Conservation (phyloP, 2,797 vertebrate genomes). For the Psittacula echo region DNA sequence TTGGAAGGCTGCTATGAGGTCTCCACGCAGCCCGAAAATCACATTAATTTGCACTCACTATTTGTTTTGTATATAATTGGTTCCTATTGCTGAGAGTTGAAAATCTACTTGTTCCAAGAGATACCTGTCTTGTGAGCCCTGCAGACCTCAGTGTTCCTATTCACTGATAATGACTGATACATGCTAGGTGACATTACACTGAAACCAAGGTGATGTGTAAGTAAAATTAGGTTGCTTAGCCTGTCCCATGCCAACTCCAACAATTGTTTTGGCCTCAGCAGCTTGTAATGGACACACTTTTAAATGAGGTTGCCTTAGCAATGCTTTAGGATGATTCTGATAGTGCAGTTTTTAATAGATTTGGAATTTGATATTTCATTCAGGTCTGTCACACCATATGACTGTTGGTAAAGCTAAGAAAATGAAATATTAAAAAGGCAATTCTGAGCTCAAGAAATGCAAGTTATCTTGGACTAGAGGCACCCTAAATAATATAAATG, state of each 20-base stretch:
- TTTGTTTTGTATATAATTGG: background rate
- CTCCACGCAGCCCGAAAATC: background rate
- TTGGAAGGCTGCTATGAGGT: background rate
- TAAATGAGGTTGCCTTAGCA: background rate
- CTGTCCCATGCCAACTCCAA: background rate
- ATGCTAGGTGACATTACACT: background rate
- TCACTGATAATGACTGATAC: fast-evolving
- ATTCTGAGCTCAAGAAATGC: background rate
- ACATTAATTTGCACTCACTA: background rate
- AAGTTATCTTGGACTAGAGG: background rate
- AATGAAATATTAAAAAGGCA: background rate
- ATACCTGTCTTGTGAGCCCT: background rate
- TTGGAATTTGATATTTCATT: background rate
- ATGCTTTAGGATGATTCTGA: background rate
- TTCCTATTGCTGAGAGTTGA: background rate
- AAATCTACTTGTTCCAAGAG: background rate
- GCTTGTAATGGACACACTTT: background rate
- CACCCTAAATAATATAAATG: background rate
- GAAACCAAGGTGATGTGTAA: background rate
- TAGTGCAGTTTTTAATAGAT: background rate
- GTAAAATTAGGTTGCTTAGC: background rate
- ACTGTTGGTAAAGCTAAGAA: background rate
- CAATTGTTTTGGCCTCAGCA: background rate
- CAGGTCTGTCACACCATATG: fast-evolving
- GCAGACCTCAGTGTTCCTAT: background rate